Evolutionary conservation across 2,797 vertebrate species (phyloP).

Genomic region (Triplophysa yarkandensis): DNA sequence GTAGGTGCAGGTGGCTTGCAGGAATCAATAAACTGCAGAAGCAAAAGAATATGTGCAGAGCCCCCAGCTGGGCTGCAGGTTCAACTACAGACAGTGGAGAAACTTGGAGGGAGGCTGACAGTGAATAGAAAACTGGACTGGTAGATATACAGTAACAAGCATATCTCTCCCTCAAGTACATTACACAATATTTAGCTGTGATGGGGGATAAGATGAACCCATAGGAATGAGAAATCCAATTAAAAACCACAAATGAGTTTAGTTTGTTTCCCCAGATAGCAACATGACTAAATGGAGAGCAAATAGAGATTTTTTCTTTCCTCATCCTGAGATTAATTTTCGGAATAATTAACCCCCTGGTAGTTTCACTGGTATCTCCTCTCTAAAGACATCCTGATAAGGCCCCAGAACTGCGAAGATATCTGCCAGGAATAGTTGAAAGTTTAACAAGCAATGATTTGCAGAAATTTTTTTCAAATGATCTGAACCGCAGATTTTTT

Average conservation of each 20-base stretch:
- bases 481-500: too few species aligned
- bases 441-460: too few species aligned
- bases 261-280: neutral
- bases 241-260: neutral
- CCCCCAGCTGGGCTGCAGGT: slow-evolving; percentile 2
- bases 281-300: neutral
- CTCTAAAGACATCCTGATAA: neutral
- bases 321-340: neutral
- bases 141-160: slow-evolving; percentile 1
- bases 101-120: neutral
- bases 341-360: neutral
- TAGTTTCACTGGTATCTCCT: neutral
- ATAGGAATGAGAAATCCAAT: neutral
- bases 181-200: neutral
- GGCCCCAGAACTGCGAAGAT: neutral
- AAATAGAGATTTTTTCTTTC: neutral
- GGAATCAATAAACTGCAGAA: neutral
- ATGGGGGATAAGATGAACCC: neutral
- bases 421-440: neutral
- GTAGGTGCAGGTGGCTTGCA: neutral
- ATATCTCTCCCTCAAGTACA: neutral
- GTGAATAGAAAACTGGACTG: neutral
- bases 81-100: slow-evolving; percentile 1
- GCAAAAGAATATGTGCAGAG: slow-evolving; percentile 5
- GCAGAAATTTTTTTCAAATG: too few species aligned